Evolutionary conservation across 2,113 vertebrate genomes (phyloP).

Genomic region (Brachyhypopomus occidentalis): DNA sequence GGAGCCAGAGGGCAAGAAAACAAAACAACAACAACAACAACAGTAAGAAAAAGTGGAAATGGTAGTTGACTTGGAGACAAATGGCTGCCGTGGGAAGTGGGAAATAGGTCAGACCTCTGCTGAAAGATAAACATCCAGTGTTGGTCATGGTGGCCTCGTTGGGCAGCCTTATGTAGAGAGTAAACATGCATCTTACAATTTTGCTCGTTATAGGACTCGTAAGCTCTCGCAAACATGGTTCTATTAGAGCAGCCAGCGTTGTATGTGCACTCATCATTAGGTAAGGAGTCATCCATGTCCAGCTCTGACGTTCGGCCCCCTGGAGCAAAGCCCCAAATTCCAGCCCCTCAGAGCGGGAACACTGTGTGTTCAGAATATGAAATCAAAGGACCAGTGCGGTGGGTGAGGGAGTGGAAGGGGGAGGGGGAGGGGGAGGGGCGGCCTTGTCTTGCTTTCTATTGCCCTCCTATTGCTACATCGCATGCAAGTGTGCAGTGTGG

Average conservation of each 20-base stretch:
- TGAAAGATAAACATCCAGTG: no score
- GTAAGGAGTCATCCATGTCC: constrained; percentile 43
- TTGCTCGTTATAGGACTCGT: constrained; percentile 25
- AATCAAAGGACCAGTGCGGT: constrained; percentile 3
- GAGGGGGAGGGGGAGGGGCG: no score
- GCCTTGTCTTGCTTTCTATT: constrained; percentile 26
- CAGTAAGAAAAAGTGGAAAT: no score
- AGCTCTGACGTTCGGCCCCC: constrained; percentile 28
- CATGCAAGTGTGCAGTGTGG: not conserved
- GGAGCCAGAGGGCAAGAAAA: not conserved
- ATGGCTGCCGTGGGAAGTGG: no score
- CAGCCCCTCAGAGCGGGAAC: not conserved
- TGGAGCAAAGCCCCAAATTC: constrained; percentile 22
- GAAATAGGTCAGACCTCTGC: no score
- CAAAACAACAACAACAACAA: no score
- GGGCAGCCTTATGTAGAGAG: not conserved
- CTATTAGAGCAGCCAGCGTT: constrained; percentile 1
- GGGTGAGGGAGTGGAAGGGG: not conserved
- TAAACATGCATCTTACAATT: constrained; percentile 4
- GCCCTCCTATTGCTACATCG: constrained; percentile 42
- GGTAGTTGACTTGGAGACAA: no score
- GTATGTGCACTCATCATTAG: constrained; percentile 30
- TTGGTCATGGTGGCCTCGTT: no score
- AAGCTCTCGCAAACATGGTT: constrained; percentile 21
- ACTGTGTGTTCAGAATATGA: constrained; percentile 12